These are phyloP conservation scores for Drosophila athabasca DNA, from an alignment of 1,140 invertebrate species.

Conservation along the genomic window DNA sequence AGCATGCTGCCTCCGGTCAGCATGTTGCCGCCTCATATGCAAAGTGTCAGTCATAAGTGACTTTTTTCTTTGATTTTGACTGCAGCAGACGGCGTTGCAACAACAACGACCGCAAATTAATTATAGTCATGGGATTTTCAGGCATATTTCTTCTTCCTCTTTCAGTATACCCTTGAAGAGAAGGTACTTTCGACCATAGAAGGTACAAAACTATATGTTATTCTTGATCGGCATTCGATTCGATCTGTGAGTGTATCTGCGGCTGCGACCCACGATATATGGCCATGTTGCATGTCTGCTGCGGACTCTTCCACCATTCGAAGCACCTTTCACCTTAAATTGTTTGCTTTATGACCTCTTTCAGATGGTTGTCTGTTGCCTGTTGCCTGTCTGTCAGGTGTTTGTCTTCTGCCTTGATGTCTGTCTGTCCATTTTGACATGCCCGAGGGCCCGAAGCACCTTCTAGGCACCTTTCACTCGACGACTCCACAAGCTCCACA, in stretches of 20 bases:
- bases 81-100: slow-evolving; percentile 27
- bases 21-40: slow-evolving; percentile 63
- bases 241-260: too few relatives aligned
- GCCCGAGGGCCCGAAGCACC: slow-evolving; percentile 35
- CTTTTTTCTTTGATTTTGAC: slow-evolving; percentile 73
- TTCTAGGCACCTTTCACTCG: slow-evolving; percentile 54
- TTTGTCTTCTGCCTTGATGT: slow-evolving; percentile 19
- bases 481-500: too few relatives aligned
- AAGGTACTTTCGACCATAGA: not conserved
- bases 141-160: slow-evolving; percentile 50
- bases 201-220: too few relatives aligned
- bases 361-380: slow-evolving; percentile 51
- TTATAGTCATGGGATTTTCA: slow-evolving; percentile 73
- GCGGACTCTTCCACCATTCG: slow-evolving; percentile 37
- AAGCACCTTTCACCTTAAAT: slow-evolving; percentile 79
- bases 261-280: too few relatives aligned
- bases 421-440: slow-evolving; percentile 34
- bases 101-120: slow-evolving; percentile 69
- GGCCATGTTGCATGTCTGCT: slow-evolving; percentile 49
- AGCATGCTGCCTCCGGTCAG: slow-evolving; percentile 6
- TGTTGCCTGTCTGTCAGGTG: slow-evolving; percentile 56
- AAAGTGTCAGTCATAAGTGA: slow-evolving; percentile 82
- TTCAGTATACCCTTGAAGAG: not conserved
- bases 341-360: slow-evolving; percentile 79
- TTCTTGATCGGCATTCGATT: too few relatives aligned